Percentiles rank a stretch among this genome's conserved stretches.
These are phyloP conservation scores for Rhineura floridana DNA, from an alignment of 2,113 vertebrate species.

Conservation along the genomic window DNA sequence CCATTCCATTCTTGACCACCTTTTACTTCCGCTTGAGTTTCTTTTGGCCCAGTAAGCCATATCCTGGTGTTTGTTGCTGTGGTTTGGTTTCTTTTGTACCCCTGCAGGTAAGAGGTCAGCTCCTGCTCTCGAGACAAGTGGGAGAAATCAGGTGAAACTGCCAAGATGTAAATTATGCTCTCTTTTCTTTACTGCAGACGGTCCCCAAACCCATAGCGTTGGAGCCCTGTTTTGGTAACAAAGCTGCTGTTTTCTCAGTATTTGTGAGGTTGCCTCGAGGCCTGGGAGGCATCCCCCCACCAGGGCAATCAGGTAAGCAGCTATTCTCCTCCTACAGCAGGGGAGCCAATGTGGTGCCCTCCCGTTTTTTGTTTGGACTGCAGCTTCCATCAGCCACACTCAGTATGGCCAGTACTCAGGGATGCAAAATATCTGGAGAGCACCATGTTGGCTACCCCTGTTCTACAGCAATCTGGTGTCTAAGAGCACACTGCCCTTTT, in stretches of 20 bases:
- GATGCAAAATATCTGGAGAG: too few species aligned
- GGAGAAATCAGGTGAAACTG: neutral
- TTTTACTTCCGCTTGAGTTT: neutral
- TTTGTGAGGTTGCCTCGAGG: slow-evolving; percentile 95
- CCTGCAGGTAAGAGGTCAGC: neutral
- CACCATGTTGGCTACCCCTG: too few species aligned
- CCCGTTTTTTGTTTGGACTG: neutral
- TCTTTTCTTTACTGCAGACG: slow-evolving; percentile 73
- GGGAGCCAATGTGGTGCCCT: neutral
- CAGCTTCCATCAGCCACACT: too few species aligned
- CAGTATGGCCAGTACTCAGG: too few species aligned
- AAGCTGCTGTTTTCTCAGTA: slow-evolving; percentile 96
- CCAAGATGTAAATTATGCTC: rapidly evolving
- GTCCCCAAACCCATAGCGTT: slow-evolving; percentile 97
- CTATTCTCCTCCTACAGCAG: rapidly evolving
- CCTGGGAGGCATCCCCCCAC: slow-evolving; percentile 92
- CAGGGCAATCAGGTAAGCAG: slow-evolving; percentile 93
- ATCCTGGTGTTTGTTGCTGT: neutral
- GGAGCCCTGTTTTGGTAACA: slow-evolving; percentile 97
- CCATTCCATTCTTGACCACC: neutral
- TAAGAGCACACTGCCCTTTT: neutral
- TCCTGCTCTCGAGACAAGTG: rapidly evolving
- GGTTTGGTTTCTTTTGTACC: neutral
- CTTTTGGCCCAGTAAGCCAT: neutral
- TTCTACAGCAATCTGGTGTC: neutral